Evolutionary conservation across 2,888 invertebrate genomes (phyloP).

Genomic region (Sphaerophoria taeniata): DNA sequence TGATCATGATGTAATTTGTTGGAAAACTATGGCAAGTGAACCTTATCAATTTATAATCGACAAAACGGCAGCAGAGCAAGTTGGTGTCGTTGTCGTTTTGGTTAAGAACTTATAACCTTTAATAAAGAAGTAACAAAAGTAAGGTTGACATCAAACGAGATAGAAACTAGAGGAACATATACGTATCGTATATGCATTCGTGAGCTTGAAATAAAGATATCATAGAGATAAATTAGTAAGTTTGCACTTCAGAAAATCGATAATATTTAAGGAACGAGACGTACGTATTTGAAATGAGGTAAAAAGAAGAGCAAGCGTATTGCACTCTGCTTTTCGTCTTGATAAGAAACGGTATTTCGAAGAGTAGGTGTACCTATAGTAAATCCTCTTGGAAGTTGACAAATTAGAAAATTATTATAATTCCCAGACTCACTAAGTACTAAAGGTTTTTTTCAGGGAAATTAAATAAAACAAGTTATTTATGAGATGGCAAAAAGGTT

Average conservation of each 20-base stretch:
- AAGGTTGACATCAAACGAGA: neutral
- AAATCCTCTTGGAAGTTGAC: neutral
- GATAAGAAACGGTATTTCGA: slow-evolving; percentile 1
- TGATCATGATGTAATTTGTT: slow-evolving; percentile 53
- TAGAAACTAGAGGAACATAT: neutral
- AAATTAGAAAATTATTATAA: too few species aligned
- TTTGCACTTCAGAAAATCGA: neutral
- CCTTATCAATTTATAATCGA: slow-evolving; percentile 30
- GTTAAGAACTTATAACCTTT: slow-evolving; percentile 6
- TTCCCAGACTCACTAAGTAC: too few species aligned
- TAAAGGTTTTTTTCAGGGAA: too few species aligned
- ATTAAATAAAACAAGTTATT: too few species aligned
- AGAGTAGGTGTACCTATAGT: neutral
- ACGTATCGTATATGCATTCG: neutral
- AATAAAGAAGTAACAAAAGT: neutral
- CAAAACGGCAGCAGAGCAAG: neutral
- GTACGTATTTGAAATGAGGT: slow-evolving; percentile 3
- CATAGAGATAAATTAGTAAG: neutral
- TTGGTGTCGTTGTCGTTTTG: neutral
- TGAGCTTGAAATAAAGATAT: neutral
- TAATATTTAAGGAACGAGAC: neutral
- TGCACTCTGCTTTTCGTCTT: neutral
- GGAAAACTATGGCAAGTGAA: neutral
- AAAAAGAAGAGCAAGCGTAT: neutral
- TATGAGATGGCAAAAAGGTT: too few species aligned